These are phyloP conservation scores for Branchinecta sandiegonensis DNA, from an alignment of 2,888 invertebrate species.

Conservation along the genomic window DNA sequence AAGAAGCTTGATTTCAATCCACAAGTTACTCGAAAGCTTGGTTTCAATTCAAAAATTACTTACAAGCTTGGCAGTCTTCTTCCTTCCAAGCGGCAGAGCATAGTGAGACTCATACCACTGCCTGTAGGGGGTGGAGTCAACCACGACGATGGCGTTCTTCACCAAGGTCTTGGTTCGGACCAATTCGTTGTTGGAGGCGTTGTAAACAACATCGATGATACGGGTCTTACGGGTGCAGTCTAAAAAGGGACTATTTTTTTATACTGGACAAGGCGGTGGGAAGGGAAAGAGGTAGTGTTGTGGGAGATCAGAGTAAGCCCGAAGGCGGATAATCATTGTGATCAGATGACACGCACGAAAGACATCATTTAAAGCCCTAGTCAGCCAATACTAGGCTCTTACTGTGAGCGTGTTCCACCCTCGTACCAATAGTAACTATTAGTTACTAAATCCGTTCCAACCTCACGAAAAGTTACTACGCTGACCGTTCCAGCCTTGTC, in stretches of 20 bases:
- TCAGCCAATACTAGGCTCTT: too few species aligned
- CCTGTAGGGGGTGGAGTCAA: conserved; percentile 96
- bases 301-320: conserved; percentile 1
- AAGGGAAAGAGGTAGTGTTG: too few species aligned
- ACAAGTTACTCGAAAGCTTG: too few species aligned
- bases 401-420: too few species aligned
- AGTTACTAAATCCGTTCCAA: too few species aligned
- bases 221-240: conserved; percentile 86
- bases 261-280: conserved; percentile 16
- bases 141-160: conserved; percentile 91
- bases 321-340: conserved; percentile 20
- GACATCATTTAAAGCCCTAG: conserved; percentile 21
- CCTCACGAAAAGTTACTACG: too few species aligned
- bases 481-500: too few species aligned
- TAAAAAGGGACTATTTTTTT: conserved; percentile 32
- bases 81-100: conserved; percentile 82
- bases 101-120: conserved; percentile 99
- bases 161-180: conserved; percentile 99
- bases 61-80: conserved; percentile 87
- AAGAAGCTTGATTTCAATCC: too few species aligned
- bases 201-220: conserved; percentile 98
- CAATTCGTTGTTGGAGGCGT: conserved; percentile 98
- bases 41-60: conserved; percentile 31
- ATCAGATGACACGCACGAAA: conserved; percentile 24
- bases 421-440: too few species aligned